These are phyloP conservation scores for Scopus umbretta DNA, from an alignment of 2,113 vertebrate species.

Conservation along the genomic window DNA sequence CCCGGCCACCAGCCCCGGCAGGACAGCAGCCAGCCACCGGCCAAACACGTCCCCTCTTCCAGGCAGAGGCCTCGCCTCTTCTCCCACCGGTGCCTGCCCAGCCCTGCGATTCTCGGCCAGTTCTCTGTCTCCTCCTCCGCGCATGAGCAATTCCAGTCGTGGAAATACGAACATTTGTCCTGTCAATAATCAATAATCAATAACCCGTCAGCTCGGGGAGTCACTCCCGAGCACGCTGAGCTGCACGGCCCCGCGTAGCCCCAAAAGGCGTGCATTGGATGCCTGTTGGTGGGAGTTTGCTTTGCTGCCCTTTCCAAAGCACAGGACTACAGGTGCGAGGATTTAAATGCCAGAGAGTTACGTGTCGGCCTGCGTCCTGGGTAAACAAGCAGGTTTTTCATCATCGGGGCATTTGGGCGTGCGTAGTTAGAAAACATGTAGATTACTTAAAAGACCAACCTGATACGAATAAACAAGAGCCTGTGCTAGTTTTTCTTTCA, in stretches of 20 bases:
- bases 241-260: background rate
- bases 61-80: background rate
- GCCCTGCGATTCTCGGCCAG: background rate
- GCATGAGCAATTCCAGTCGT: background rate
- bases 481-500: background rate
- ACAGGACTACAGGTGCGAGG: background rate
- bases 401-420: background rate
- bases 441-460: background rate
- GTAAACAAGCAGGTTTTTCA: background rate
- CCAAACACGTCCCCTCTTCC: background rate
- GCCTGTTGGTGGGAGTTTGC: background rate
- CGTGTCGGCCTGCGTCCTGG: fast-evolving
- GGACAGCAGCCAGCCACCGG: background rate
- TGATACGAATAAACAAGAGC: background rate
- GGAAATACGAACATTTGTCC: background rate
- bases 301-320: background rate
- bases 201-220: background rate
- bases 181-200: background rate
- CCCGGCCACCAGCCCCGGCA: background rate
- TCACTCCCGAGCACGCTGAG: background rate
- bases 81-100: background rate
- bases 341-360: background rate
- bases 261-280: background rate
- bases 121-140: background rate
- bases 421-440: background rate